A percentile compares a stretch with the other conserved stretches of the same genome.
Conservation (phyloP, 2,888 invertebrate species). For the Microdon myrmicae region DNA sequence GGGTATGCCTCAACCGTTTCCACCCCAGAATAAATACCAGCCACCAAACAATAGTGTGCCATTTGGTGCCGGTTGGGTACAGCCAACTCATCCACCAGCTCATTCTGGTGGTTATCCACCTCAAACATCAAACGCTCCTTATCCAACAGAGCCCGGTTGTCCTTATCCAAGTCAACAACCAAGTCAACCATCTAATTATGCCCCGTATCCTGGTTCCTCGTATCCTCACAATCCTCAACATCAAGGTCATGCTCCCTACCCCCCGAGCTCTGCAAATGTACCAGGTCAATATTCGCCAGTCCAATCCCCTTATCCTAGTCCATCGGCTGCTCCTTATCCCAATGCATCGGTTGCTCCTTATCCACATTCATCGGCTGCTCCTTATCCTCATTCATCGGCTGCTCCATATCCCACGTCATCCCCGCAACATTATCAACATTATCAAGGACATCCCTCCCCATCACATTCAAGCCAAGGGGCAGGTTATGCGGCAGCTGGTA, state of each 20-base stretch:
- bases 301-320: constrained; percentile 27
- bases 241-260: constrained; percentile 49
- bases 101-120: constrained; percentile 39
- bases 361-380: constrained; percentile 45
- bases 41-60: constrained; percentile 55
- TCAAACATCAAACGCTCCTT: constrained; percentile 53
- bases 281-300: constrained; percentile 42
- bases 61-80: constrained; percentile 64
- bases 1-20: constrained; percentile 63
- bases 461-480: constrained; percentile 54
- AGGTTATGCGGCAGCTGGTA: constrained; percentile 56
- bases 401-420: constrained; percentile 43
- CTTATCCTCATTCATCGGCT: constrained; percentile 16
- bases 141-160: constrained; percentile 54
- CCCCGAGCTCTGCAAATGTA: constrained; percentile 40
- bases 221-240: constrained; percentile 49
- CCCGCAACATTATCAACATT: no score
- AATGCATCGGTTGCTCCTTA: constrained; percentile 51
- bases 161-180: constrained; percentile 51
- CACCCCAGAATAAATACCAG: constrained; percentile 55
- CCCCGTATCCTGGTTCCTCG: constrained; percentile 41
- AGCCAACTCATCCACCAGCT: constrained; percentile 56
- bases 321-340: constrained; percentile 22
- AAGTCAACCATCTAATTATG: constrained; percentile 18
- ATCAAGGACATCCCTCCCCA: constrained; percentile 24